These are phyloP conservation scores for Tursiops truncatus DNA, from an alignment of 2,113 vertebrate genomes.

Conservation along the genomic window DNA sequence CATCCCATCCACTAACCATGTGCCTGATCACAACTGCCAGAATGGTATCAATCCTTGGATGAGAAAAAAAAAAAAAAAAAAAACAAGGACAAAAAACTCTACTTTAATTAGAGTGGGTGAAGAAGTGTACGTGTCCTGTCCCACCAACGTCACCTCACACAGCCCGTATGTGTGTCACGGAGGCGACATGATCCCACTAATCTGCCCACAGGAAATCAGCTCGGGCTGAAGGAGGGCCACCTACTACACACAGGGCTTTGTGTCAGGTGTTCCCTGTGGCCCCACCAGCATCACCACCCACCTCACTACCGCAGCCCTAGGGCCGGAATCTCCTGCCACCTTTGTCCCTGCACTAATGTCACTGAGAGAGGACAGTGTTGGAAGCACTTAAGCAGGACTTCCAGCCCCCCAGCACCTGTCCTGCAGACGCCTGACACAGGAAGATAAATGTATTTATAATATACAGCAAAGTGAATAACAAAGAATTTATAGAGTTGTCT, in stretches of 20 bases:
- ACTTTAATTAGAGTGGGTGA: not conserved
- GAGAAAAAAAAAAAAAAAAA: not conserved
- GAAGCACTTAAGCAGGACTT: slow-evolving; percentile 54
- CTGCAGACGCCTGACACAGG: slow-evolving; percentile 72
- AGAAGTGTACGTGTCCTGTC: not conserved
- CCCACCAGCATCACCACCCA: not conserved
- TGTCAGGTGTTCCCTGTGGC: not conserved
- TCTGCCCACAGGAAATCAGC: not conserved
- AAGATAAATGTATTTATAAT: slow-evolving; percentile 87
- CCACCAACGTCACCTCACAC: not conserved
- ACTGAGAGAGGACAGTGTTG: slow-evolving; percentile 65
- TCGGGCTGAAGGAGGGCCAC: no score
- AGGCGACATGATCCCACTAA: no score
- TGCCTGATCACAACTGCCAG: slow-evolving; percentile 45
- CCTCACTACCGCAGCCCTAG: fast-evolving
- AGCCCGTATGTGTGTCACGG: not conserved
- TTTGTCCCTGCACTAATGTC: slow-evolving; percentile 39
- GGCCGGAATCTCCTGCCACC: slow-evolving; percentile 50
- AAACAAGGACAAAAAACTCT: not conserved
- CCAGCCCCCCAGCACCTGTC: slow-evolving; percentile 78
- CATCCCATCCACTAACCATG: not conserved
- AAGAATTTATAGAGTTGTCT: slow-evolving; percentile 80
- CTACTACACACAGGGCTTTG: not conserved
- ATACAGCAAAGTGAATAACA: slow-evolving; percentile 79
- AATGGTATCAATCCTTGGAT: not conserved